Conservation (phyloP, 2,797 vertebrate genomes). For the Mormyrus hasselquistii region DNA sequence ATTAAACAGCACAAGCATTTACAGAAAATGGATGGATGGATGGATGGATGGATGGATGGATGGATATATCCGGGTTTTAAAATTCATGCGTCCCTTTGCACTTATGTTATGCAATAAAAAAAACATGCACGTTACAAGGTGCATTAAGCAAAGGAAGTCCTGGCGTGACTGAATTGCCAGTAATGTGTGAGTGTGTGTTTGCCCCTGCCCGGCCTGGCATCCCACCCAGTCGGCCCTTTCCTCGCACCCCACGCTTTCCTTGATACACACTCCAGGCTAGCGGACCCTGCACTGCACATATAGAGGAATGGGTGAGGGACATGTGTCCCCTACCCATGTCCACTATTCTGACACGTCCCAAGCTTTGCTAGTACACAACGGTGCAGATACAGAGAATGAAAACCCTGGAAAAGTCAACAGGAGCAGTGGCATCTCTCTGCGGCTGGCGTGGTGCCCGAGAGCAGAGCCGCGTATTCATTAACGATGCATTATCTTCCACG, state of each 20-base stretch:
- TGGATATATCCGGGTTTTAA: neutral
- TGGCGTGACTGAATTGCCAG: neutral
- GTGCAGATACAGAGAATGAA: neutral
- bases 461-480: neutral
- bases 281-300: neutral
- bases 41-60: neutral
- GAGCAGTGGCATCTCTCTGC: neutral
- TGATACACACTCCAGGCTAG: neutral
- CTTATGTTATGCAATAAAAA: neutral
- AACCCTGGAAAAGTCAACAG: neutral
- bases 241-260: neutral
- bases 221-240: neutral
- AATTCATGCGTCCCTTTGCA: neutral
- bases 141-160: neutral
- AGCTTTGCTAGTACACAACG: neutral
- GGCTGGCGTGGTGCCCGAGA: neutral
- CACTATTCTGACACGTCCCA: neutral
- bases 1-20: neutral
- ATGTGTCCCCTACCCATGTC: neutral
- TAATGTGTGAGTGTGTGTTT: neutral
- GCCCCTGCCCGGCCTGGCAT: neutral
- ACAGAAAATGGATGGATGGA: neutral
- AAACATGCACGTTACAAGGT: neutral
- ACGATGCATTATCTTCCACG: constrained; percentile 13
- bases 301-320: neutral